phyloP scores from a whole-genome alignment of 1,140 invertebrate species.

The Epicauta chinensis region DNA sequence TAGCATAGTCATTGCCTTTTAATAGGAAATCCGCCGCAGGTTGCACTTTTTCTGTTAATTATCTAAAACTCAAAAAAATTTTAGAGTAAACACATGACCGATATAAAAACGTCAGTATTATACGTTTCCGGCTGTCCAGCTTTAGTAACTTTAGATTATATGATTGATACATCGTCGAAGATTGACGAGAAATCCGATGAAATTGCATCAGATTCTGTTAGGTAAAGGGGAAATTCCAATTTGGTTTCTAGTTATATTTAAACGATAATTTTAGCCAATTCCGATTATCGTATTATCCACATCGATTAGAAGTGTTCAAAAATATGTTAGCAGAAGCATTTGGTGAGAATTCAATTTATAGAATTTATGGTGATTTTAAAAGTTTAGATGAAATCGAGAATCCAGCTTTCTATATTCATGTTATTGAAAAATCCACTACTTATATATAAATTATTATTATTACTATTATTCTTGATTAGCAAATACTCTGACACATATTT shows the following conservation, averaged over 20 bases:
- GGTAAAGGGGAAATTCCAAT: slow-evolving; percentile 17
- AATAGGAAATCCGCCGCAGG: no score
- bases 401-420: slow-evolving; percentile 80
- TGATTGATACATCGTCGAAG: slow-evolving; percentile 48
- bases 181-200: slow-evolving; percentile 23
- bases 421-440: slow-evolving; percentile 59
- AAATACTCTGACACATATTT: no score
- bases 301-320: slow-evolving; percentile 63
- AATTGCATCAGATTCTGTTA: slow-evolving; percentile 22
- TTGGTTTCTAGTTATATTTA: no score
- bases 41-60: no score
- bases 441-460: slow-evolving; percentile 2
- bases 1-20: no score
- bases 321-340: slow-evolving; percentile 67
- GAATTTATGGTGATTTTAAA: slow-evolving; percentile 77
- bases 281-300: slow-evolving; percentile 80
- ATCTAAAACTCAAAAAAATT: slow-evolving; percentile 13
- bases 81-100: slow-evolving; percentile 70
- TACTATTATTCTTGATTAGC: no score
- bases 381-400: slow-evolving; percentile 53
- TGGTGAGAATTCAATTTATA: slow-evolving; percentile 55
- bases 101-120: slow-evolving; percentile 76
- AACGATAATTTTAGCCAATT: slow-evolving; percentile 61
- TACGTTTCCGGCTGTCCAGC: slow-evolving; percentile 65
- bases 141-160: slow-evolving; percentile 74